These are phyloP conservation scores for human (Homo sapiens) DNA, from an alignment of 2,113 vertebrate species.

Conservation along the genomic window GRCh38 chr5:86747501-86748000, in stretches of 20 bases:
- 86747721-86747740: not conserved
- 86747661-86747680: conserved; percentile 4
- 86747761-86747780: not conserved
- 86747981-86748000: not conserved
- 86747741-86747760: not conserved
- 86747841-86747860: not conserved
- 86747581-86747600: not conserved
- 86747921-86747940: not conserved
- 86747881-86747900: not conserved
- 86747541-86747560: not conserved
- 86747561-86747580: not conserved
- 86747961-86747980: not conserved
- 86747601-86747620: not conserved
- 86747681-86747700: not conserved
- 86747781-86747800: conserved; percentile 14
- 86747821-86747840: not conserved
- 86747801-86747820: not conserved
- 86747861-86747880: not conserved
- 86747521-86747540: not conserved
- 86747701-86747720: conserved; percentile 13
- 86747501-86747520: not conserved
- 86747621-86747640: not conserved
- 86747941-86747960: not conserved
- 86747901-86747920: not conserved
- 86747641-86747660: not conserved